Base-by-base conservation (phyloP, 2,888 invertebrate species). In the Phytoseiulus persimilis region DNA sequence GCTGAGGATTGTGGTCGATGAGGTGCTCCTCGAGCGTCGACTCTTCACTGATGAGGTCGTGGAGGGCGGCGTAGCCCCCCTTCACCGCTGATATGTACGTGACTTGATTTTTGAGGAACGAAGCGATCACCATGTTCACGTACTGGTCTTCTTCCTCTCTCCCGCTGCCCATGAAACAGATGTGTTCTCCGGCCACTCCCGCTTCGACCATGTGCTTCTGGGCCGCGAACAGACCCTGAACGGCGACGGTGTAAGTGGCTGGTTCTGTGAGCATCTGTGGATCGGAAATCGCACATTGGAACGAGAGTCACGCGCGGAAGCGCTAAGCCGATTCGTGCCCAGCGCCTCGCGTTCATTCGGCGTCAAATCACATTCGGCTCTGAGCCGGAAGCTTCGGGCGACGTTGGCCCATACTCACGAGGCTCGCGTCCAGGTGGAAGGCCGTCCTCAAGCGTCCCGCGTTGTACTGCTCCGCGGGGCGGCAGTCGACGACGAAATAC, bases 91-190 rank as follows among this genome's bases (percentile, higher is more conserved):
- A 97, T 89, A 99, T 96, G 92, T 96, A 98, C 92, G 96, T 96
- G 0, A 96, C 96, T 92, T 97, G 96, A 92, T 96, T 96, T 93
- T 98, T 98, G 89, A 99, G 94, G 93, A 99, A 98, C 90, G 97
- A 97, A 9, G 99, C 97, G 31, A 99, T 96, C 33, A 98, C 98
- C 99, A 99, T 99, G 92, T 98, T 96, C 31, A 98, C 97, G 92
- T 97, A 98, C 92, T 96, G 96, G 93, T 98, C 98, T 93, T 97
- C 97, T 92, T 98, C 97, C 91, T 96, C 95, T 89, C 97, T 94
- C 0, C 98, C 98, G 91, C 97, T 97, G 83, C 98, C 98, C 92
- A 99, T 95, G 91, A 94, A 94, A 91, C 94, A 94, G 90, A 94
- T 92, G 91, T 94, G 94, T 91, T 94, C 94, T 39, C 94, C 94